Conservation (phyloP, 2,113 vertebrate genomes). For the Calyptommatus sinebrachiatus region DNA sequence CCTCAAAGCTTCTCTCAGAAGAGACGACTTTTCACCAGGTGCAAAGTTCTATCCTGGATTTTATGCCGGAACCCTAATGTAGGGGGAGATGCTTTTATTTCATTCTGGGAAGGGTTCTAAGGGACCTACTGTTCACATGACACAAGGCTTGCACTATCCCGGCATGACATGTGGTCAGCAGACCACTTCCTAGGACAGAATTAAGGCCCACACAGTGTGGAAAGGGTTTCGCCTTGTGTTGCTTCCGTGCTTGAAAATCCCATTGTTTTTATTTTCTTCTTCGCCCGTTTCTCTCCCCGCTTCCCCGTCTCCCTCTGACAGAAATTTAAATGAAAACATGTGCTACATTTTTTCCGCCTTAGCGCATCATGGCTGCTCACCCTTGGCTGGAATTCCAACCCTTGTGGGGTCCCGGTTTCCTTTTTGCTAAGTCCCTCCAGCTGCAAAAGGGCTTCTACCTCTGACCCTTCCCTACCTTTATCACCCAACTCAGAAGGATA, state of each 20-base stretch:
- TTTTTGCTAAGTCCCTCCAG: conserved; percentile 11
- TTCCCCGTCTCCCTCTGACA: conserved; percentile 18
- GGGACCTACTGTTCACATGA: too few relatives aligned
- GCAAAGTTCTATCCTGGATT: too few relatives aligned
- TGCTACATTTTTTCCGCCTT: conserved; percentile 22
- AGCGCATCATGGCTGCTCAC: conserved; percentile 29
- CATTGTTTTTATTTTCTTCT: neutral
- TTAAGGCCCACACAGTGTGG: neutral
- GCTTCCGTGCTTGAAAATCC: neutral
- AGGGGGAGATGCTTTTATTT: too few relatives aligned
- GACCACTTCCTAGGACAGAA: too few relatives aligned
- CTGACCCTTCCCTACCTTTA: neutral
- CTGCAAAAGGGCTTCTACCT: neutral
- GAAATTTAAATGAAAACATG: conserved; percentile 25
- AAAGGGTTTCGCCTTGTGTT: neutral
- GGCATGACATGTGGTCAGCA: too few relatives aligned
- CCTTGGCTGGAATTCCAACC: conserved; percentile 9
- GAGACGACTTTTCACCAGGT: too few relatives aligned
- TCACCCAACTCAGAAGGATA: neutral
- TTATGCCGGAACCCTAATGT: too few relatives aligned
- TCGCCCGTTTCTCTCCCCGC: neutral
- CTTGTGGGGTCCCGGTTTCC: conserved; percentile 3
- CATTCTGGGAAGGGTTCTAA: too few relatives aligned
- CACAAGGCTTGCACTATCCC: too few relatives aligned
- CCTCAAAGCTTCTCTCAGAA: too few relatives aligned